These are phyloP conservation scores for Corbicula japonica DNA, from an alignment of 2,888 invertebrate genomes.

Conservation along the genomic window DNA sequence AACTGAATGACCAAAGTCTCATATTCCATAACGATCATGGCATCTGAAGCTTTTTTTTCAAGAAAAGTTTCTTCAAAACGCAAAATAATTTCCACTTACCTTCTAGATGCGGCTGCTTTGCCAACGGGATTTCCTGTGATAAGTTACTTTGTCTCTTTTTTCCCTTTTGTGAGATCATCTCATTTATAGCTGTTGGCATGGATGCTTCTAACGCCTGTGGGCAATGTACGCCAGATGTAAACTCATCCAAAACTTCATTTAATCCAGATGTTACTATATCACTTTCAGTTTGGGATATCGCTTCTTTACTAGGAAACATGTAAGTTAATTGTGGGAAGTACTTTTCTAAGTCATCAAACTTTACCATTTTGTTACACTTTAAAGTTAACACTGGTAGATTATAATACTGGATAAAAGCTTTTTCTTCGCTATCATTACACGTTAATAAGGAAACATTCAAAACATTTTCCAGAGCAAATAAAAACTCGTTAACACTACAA, in stretches of 20 bases:
- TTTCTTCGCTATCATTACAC: slow-evolving; percentile 81
- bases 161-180: slow-evolving; percentile 10
- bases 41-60: too few relatives aligned
- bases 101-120: too few relatives aligned
- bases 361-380: slow-evolving; percentile 84
- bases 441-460: slow-evolving; percentile 78
- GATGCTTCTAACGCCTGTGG: slow-evolving; percentile 47
- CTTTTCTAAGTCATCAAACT: slow-evolving; percentile 79
- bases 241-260: slow-evolving; percentile 5
- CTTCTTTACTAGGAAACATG: slow-evolving; percentile 76
- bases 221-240: slow-evolving; percentile 28
- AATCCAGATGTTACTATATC: slow-evolving; percentile 12
- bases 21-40: too few relatives aligned
- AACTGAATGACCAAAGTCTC: too few relatives aligned
- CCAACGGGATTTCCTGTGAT: too few relatives aligned
- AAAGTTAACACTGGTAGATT: slow-evolving; percentile 82
- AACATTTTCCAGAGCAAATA: slow-evolving; percentile 81
- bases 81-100: too few relatives aligned
- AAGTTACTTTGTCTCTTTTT: slow-evolving; percentile 22
- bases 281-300: slow-evolving; percentile 40
- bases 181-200: slow-evolving; percentile 40
- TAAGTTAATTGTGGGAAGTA: slow-evolving; percentile 83
- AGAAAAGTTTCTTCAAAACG: too few relatives aligned
- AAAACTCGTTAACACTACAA: slow-evolving; percentile 81
- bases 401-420: slow-evolving; percentile 84